phyloP scores from a whole-genome alignment of 2,888 invertebrate species.

The Amphiduros pacificus region DNA sequence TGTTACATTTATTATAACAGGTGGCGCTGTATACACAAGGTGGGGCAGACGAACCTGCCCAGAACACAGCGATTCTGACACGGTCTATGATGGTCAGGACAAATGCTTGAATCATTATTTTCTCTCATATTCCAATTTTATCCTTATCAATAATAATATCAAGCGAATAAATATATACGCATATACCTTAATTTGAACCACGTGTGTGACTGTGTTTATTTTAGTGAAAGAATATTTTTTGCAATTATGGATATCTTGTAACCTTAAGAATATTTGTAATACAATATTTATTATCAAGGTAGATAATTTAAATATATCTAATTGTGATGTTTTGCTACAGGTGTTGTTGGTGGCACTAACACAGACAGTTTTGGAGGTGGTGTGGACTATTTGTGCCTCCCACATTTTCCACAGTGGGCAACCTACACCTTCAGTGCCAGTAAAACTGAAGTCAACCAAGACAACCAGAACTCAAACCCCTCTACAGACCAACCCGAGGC shows the following conservation, averaged over 20 bases:
- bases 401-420: slow-evolving; percentile 4
- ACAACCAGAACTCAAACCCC: too few species aligned
- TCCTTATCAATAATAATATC: too few species aligned
- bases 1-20: too few species aligned
- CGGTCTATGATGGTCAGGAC: slow-evolving; percentile 5
- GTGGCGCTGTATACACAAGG: slow-evolving; percentile 5
- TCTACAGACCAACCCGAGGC: too few species aligned
- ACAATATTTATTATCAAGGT: background rate
- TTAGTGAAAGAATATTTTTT: too few species aligned
- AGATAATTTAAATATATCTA: background rate
- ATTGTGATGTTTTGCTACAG: background rate
- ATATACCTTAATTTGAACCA: too few species aligned
- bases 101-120: too few species aligned
- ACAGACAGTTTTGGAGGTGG: slow-evolving; percentile 4
- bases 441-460: too few species aligned
- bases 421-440: background rate
- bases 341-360: slow-evolving; percentile 7
- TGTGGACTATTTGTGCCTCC: slow-evolving; percentile 7
- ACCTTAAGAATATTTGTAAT: background rate
- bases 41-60: slow-evolving; percentile 6
- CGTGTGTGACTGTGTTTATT: too few species aligned
- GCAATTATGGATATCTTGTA: too few species aligned
- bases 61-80: background rate
- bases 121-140: too few species aligned
- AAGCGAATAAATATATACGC: too few species aligned